A percentile compares a stretch with the other conserved stretches of the same genome.
These are phyloP conservation scores for Scaptomyza flava DNA, from an alignment of 2,888 invertebrate genomes.

Conservation along the genomic window DNA sequence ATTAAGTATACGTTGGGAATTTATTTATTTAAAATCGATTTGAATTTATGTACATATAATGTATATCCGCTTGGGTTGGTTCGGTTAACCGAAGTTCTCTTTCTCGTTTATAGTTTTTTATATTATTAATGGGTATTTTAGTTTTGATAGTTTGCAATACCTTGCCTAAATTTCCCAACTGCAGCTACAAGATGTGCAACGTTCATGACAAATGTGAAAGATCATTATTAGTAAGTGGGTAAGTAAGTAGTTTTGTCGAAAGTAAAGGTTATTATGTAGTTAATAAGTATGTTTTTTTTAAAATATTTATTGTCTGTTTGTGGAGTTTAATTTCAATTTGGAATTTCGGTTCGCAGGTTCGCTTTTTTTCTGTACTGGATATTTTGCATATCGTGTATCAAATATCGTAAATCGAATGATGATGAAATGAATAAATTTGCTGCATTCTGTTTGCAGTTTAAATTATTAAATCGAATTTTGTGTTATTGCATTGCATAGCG, in stretches of 20 bases:
- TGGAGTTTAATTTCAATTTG: conserved; percentile 10
- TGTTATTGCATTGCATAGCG: background rate
- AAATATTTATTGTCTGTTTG: conserved; percentile 35
- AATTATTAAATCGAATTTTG: background rate
- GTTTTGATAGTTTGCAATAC: conserved; percentile 63
- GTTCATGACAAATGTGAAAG: conserved; percentile 59
- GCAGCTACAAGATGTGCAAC: conserved; percentile 74
- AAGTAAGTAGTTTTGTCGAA: conserved; percentile 9
- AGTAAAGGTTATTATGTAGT: background rate
- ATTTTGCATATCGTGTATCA: conserved; percentile 1
- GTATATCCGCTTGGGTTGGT: conserved; percentile 29
- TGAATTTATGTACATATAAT: background rate
- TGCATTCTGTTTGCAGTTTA: background rate
- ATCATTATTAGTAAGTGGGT: conserved; percentile 47
- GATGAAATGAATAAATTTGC: background rate
- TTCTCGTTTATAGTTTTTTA: conserved; percentile 3
- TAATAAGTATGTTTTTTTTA: background rate
- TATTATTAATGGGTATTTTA: conserved; percentile 10
- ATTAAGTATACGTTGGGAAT: no score
- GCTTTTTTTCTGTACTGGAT: background rate
- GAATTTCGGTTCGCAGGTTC: conserved; percentile 2
- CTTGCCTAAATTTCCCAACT: conserved; percentile 83
- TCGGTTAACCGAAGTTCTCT: conserved; percentile 36
- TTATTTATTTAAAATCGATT: background rate
- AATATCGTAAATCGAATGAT: background rate